These are phyloP conservation scores for Hirtodrosophila trivittata DNA, from an alignment of 2,888 invertebrate genomes.

Conservation along the genomic window DNA sequence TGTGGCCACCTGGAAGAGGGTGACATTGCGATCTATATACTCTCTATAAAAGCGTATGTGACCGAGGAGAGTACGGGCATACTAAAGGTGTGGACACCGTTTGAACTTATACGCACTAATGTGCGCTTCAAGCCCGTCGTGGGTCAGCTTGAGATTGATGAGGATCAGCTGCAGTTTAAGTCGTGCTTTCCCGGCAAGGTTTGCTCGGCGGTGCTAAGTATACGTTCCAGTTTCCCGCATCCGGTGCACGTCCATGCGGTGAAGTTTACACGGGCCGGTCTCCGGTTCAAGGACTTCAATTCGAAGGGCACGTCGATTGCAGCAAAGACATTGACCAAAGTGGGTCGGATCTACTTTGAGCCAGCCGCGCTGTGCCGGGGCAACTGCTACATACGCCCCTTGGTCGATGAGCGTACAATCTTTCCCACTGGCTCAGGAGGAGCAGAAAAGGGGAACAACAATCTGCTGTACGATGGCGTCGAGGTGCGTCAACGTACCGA, in stretches of 20 bases:
- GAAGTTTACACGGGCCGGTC: conserved; percentile 86
- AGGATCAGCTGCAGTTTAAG: conserved; percentile 88
- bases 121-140: conserved; percentile 90
- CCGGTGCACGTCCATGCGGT: conserved; percentile 88
- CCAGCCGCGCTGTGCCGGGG: conserved; percentile 88
- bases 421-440: conserved; percentile 42
- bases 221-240: conserved; percentile 92
- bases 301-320: conserved; percentile 83
- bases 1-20: conserved; percentile 70
- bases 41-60: conserved; percentile 87
- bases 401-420: conserved; percentile 40
- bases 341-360: conserved; percentile 89
- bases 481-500: conserved; percentile 82
- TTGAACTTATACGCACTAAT: conserved; percentile 89
- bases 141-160: conserved; percentile 89
- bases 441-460: conserved; percentile 52
- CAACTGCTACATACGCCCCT: conserved; percentile 76
- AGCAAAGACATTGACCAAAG: conserved; percentile 85
- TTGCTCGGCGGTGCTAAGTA: conserved; percentile 90
- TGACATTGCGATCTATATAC: conserved; percentile 85
- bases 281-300: conserved; percentile 86
- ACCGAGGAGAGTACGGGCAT: conserved; percentile 88
- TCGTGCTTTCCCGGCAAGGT: conserved; percentile 93
- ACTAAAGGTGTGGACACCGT: conserved; percentile 89
- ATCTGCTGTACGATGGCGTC: conserved; percentile 79